Conservation (phyloP, 2,113 vertebrate species). For the Hydrochoerus hydrochaeris region DNA sequence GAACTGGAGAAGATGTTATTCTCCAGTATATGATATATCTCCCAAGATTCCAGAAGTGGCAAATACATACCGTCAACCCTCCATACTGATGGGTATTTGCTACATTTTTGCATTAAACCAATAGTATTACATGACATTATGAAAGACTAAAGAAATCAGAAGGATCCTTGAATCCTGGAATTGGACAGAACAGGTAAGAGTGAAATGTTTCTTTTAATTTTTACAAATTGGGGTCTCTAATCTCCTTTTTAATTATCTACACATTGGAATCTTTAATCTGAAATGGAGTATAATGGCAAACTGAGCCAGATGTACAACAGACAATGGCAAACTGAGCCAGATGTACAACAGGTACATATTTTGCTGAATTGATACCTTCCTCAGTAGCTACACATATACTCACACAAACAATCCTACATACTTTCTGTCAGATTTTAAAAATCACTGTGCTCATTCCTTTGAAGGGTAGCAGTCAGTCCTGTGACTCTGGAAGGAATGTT, state of each 20-base stretch:
- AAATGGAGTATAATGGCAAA: neutral
- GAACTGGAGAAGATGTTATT: neutral
- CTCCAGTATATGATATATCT: neutral
- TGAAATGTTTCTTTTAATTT: neutral
- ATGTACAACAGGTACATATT: too few relatives aligned
- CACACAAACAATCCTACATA: neutral
- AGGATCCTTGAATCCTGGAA: neutral
- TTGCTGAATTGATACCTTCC: neutral
- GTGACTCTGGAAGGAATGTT: too few relatives aligned
- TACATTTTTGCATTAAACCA: neutral
- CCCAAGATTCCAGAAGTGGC: neutral
- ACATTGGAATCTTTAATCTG: neutral
- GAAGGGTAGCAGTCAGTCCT: neutral
- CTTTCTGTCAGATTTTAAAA: neutral
- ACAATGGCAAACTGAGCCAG: too few relatives aligned
- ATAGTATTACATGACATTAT: neutral
- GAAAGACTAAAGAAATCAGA: neutral
- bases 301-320: neutral
- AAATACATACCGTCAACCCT: neutral
- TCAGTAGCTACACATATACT: neutral
- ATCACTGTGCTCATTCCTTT: neutral
- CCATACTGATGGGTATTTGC: neutral
- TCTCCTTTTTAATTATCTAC: neutral
- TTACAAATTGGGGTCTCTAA: neutral
- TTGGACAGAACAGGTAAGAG: neutral